These are phyloP conservation scores for Rambutsinella grinnellia DNA, from an alignment of 2,888 invertebrate genomes.

Conservation along the genomic window DNA sequence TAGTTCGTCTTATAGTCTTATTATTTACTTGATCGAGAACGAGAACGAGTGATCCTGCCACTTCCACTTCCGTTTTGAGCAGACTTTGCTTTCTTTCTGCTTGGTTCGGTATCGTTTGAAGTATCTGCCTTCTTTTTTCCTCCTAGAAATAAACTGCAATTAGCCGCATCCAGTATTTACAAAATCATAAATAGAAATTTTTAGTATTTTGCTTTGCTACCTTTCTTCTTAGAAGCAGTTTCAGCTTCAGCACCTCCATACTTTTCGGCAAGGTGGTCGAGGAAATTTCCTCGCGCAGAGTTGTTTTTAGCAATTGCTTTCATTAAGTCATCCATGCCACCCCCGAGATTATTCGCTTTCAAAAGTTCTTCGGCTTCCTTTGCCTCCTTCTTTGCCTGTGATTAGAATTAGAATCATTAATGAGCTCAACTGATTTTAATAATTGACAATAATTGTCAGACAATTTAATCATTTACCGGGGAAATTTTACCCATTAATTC, in stretches of 20 bases:
- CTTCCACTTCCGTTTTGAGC: background rate
- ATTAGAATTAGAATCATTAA: too few species aligned
- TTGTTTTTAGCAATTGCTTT: conserved; percentile 51
- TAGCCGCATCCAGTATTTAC: too few species aligned
- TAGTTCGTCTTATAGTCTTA: background rate
- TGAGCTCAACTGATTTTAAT: too few species aligned
- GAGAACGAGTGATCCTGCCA: conserved; percentile 28
- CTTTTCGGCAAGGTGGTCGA: conserved; percentile 61
- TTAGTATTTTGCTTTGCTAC: conserved; percentile 2
- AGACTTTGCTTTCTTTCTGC: conserved; percentile 6
- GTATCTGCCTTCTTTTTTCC: conserved; percentile 28
- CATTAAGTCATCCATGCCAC: conserved; percentile 50
- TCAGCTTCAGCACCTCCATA: conserved; percentile 48
- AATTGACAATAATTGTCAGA: too few species aligned
- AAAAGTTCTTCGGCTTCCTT: conserved; percentile 61
- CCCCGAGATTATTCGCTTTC: conserved; percentile 47
- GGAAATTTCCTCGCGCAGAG: conserved; percentile 33
- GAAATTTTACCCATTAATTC: too few species aligned
- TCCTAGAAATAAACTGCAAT: background rate
- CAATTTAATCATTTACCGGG: too few species aligned
- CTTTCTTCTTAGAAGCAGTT: conserved; percentile 14
- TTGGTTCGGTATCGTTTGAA: conserved; percentile 13
- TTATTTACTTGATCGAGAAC: background rate
- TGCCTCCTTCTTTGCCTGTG: conserved; percentile 60
- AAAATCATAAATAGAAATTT: conserved; percentile 1